Evolutionary conservation across 64 coral and sea anemone genomes (phyloP), one percentile per base, ranked within the genome.

Genomic region (Trachythela sp.): DNA sequence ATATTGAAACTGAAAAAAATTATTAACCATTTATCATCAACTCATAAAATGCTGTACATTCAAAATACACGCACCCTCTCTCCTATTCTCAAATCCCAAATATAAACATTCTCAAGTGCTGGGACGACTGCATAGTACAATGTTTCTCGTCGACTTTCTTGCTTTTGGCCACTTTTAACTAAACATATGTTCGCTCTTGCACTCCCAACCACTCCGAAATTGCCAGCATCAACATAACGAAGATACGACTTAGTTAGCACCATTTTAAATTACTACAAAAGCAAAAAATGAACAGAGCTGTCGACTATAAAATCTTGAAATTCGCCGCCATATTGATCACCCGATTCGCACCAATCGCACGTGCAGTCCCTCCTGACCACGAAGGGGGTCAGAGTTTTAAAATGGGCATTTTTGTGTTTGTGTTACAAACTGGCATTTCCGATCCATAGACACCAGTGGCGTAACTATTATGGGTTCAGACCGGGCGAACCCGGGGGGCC

Each of bases 211-310:
- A 94, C 56, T 13, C 89, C 93, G 56, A 94, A 94, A 76, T 85
- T 85, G 20, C 85, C 77, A 9, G 80, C 58, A 18, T 87, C 75
- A 4, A 88, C 93, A 71, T 94, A 94, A 59, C 93, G 90, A 2
- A 94, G 83, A 59, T 94, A 94, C 4, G 93, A 90, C 85, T 94
- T 94, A 11, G 89, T 94, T 9, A 94, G 64, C 24, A 94, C 93
- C 93, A 94, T 94, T 11, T 85, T 91, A 7, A 64, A 64, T 27
- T 52, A 52, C 0, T 15, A 52, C 13, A 7, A 49, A 11, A 15
- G 22, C 22, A 20, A 11, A 52, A 11, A 2, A 52, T 52, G 49
- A 8, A 52, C 49, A 52, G 48, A 9, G 48, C 48, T 49, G 15
- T 49, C 8, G 48, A 52, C n/a, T n/a, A n/a, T n/a, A n/a, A n/a